Conservation (phyloP, 2,797 vertebrate genomes). For the Enteromius unitaeniatus region DNA sequence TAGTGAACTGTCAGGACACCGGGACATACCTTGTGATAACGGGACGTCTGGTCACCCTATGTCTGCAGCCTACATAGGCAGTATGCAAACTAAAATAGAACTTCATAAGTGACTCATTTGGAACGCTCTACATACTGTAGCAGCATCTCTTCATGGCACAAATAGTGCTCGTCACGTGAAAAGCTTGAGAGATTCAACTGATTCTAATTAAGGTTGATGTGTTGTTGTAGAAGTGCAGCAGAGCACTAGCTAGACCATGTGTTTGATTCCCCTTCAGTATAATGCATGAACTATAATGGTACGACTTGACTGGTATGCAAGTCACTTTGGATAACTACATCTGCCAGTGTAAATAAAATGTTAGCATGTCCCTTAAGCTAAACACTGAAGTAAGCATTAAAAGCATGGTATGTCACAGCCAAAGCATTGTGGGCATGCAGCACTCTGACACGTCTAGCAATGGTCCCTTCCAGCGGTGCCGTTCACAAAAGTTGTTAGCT, state of each 20-base stretch:
- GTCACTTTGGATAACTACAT: neutral
- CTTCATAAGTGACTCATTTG: slow-evolving; percentile 1
- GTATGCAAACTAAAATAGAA: neutral
- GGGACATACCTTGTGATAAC: neutral
- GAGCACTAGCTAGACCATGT: neutral
- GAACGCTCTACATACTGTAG: slow-evolving; percentile 1
- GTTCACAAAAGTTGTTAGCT: neutral
- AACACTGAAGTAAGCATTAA: neutral
- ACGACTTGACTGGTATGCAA: neutral
- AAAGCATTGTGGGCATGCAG: neutral
- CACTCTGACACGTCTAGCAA: neutral
- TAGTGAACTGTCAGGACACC: slow-evolving; percentile 12
- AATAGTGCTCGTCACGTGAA: neutral
- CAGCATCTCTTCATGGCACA: neutral
- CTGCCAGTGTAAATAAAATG: neutral
- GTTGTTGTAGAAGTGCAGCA: neutral
- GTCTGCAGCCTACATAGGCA: neutral
- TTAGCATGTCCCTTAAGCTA: neutral
- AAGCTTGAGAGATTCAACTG: neutral
- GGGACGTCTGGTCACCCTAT: neutral
- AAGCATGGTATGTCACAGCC: neutral
- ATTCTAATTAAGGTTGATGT: neutral
- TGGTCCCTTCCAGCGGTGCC: neutral
- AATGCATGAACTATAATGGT: neutral
- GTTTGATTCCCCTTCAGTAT: neutral